Conservation (phyloP, 2,888 invertebrate genomes). For the Coelopa pilipes region DNA sequence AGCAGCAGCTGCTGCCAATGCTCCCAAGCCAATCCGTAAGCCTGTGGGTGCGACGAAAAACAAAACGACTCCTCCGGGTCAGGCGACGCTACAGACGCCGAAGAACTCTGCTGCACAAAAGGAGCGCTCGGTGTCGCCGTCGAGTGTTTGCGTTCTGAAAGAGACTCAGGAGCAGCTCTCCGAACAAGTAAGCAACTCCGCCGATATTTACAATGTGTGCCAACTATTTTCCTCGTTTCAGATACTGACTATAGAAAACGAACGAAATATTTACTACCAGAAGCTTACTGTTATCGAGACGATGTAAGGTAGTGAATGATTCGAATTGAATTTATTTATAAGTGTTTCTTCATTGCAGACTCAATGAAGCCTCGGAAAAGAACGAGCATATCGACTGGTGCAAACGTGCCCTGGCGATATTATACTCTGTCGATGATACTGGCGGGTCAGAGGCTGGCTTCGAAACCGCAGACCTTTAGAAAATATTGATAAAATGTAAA, state of each 20-base stretch:
- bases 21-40: slow-evolving; percentile 41
- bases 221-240: slow-evolving; percentile 24
- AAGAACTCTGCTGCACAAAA: slow-evolving; percentile 36
- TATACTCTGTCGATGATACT: slow-evolving; percentile 47
- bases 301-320: slow-evolving; percentile 44
- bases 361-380: slow-evolving; percentile 48
- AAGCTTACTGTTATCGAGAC: slow-evolving; percentile 56
- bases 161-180: slow-evolving; percentile 42
- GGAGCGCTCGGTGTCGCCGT: slow-evolving; percentile 44
- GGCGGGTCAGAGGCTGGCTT: not conserved
- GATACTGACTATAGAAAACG: slow-evolving; percentile 42
- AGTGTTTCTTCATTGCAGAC: slow-evolving; percentile 26
- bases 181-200: slow-evolving; percentile 35
- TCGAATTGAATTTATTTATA: slow-evolving; percentile 4
- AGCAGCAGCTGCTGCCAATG: slow-evolving; percentile 41
- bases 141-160: slow-evolving; percentile 44
- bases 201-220: not conserved
- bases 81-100: slow-evolving; percentile 34
- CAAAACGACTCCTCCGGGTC: slow-evolving; percentile 16
- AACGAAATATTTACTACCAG: slow-evolving; percentile 53
- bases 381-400: slow-evolving; percentile 50
- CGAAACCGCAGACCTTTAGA: not conserved
- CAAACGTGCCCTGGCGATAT: slow-evolving; percentile 49
- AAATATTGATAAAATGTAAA: not conserved
- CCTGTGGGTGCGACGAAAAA: slow-evolving; percentile 11